Evolutionary conservation across 2,888 invertebrate species (phyloP).

Genomic region (Lycaena phlaeas): DNA sequence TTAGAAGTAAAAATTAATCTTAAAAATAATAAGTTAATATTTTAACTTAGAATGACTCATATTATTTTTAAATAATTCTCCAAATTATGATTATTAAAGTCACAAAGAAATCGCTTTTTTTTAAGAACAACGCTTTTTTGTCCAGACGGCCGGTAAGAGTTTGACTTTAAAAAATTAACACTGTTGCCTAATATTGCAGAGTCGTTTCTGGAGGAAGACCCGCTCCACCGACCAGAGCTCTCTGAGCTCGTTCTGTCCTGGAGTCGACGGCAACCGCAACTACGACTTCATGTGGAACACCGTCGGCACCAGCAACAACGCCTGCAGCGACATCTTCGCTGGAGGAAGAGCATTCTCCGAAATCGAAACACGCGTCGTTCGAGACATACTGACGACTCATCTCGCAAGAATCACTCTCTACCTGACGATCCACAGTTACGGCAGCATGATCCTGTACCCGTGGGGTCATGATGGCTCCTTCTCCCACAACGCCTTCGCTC

Average conservation of each 20-base stretch:
- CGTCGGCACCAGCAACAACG: conserved; percentile 62
- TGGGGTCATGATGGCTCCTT: conserved; percentile 75
- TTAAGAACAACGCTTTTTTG: neutral
- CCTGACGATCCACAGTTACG: conserved; percentile 83
- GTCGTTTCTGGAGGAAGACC: conserved; percentile 79
- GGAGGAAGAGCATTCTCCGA: conserved; percentile 79
- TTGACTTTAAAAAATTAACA: too few relatives aligned
- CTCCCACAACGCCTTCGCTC: conserved; percentile 56
- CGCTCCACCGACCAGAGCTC: conserved; percentile 53
- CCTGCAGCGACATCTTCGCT: conserved; percentile 75
- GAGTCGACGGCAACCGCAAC: conserved; percentile 85
- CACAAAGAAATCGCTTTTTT: too few relatives aligned
- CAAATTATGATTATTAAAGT: too few relatives aligned
- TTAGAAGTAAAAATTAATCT: too few relatives aligned
- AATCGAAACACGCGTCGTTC: conserved; percentile 74
- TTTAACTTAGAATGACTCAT: too few relatives aligned
- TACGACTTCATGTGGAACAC: conserved; percentile 80
- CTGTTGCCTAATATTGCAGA: too few relatives aligned
- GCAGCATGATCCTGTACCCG: conserved; percentile 77
- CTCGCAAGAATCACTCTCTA: conserved; percentile 73
- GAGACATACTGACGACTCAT: conserved; percentile 68
- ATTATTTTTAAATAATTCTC: too few relatives aligned
- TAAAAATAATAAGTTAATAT: too few relatives aligned
- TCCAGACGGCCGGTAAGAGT: too few relatives aligned
- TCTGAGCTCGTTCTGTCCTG: conserved; percentile 63